These are phyloP conservation scores for Rhynchotus rufescens DNA, from an alignment of 2,797 vertebrate genomes.

Conservation along the genomic window DNA sequence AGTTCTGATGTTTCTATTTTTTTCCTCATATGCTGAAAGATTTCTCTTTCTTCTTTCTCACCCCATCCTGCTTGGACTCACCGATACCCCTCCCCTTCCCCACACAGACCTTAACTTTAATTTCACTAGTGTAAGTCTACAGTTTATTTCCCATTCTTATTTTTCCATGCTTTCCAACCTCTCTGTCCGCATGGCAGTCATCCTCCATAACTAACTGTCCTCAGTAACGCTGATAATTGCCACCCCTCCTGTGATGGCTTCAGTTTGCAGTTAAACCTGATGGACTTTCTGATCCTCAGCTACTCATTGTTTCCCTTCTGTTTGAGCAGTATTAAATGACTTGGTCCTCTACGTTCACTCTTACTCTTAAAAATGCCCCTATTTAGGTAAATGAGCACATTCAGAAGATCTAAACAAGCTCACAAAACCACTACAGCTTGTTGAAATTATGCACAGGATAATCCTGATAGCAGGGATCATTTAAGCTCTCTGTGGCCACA, in stretches of 20 bases:
- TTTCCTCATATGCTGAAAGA: background rate
- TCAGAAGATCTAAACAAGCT: background rate
- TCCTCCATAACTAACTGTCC: background rate
- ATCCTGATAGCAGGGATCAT: background rate
- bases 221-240: background rate
- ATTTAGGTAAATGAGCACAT: background rate
- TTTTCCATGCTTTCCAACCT: background rate
- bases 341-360: background rate
- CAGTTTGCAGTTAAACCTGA: background rate
- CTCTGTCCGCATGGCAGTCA: background rate
- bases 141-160: background rate
- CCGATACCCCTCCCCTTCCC: background rate
- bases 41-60: background rate
- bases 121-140: background rate
- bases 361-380: background rate
- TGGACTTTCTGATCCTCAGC: background rate
- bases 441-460: background rate
- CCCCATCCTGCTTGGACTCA: background rate
- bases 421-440: background rate
- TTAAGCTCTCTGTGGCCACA: background rate
- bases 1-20: background rate
- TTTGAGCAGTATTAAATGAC: background rate
- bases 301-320: background rate
- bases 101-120: background rate
- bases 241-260: background rate